Evolutionary conservation across 2,113 vertebrate genomes (phyloP).

Genomic region (Anolis sagrei): DNA sequence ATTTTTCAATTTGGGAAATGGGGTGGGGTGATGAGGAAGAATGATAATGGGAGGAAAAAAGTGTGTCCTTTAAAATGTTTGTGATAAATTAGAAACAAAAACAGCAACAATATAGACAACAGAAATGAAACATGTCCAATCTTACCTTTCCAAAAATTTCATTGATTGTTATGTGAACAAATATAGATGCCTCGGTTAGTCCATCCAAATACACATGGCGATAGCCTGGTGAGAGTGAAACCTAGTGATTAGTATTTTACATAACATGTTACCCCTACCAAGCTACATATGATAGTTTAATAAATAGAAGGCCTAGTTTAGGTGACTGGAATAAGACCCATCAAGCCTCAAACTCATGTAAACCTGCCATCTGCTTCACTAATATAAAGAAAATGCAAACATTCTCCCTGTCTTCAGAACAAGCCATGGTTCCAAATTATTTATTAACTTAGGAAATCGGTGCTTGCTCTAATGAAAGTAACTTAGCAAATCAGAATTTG

Average conservation of each 20-base stretch:
- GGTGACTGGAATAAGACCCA: neutral
- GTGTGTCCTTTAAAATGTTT: neutral
- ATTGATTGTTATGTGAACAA: conserved; percentile 95
- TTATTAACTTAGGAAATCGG: neutral
- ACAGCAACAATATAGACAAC: neutral
- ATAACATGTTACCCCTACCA: neutral
- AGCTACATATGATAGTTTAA: neutral
- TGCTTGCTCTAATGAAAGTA: neutral
- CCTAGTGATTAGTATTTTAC: neutral
- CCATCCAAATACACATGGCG: conserved; percentile 97
- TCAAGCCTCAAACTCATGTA: neutral
- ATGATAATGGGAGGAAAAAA: neutral
- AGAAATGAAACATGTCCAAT: neutral
- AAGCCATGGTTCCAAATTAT: neutral
- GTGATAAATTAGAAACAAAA: neutral
- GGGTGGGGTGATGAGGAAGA: too few species aligned
- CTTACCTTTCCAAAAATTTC: conserved; percentile 97
- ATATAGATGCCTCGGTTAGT: conserved; percentile 95
- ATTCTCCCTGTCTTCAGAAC: neutral
- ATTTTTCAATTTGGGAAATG: neutral
- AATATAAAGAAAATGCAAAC: neutral
- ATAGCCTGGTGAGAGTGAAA: conserved; percentile 82
- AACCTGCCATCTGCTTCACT: too few species aligned
- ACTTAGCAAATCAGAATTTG: too few species aligned
- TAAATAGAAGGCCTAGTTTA: neutral